phyloP scores from a whole-genome alignment of 2,113 vertebrate species.

The Crotophaga sulcirostris region DNA sequence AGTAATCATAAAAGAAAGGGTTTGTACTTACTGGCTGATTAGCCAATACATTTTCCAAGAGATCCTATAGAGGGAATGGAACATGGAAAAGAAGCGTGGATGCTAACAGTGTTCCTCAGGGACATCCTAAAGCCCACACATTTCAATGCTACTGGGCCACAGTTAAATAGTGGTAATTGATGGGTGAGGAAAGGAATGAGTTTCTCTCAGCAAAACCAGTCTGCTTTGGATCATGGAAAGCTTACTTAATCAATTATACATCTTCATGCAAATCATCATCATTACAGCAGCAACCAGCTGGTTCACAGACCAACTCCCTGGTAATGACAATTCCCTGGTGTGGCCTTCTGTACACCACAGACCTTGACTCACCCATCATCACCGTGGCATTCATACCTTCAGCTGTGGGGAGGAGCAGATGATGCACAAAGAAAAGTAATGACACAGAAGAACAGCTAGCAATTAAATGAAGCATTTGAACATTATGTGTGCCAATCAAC shows the following conservation, averaged over 20 bases:
- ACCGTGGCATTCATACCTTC: not conserved
- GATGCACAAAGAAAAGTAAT: not conserved
- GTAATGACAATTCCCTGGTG: not conserved
- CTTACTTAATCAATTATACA: not conserved
- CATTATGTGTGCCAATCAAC: not conserved
- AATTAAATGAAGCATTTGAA: not conserved
- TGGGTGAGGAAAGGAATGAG: not conserved
- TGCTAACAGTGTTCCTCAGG: not conserved
- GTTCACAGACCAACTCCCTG: not conserved
- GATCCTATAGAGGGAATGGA: not conserved
- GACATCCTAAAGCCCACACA: not conserved
- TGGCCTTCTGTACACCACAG: not conserved
- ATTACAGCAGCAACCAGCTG: not conserved
- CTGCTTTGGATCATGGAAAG: not conserved
- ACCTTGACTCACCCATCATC: not conserved
- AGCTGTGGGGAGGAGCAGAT: not conserved
- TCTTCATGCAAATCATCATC: not conserved
- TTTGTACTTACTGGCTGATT: not conserved
- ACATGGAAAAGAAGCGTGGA: accelerated
- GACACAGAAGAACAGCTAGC: not conserved
- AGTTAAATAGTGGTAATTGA: not conserved
- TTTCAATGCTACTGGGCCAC: not conserved
- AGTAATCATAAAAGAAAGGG: not conserved
- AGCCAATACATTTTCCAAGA: not conserved
- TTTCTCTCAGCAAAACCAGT: not conserved